phyloP scores from a whole-genome alignment of 2,797 vertebrate species.

The Fratercula arctica region DNA sequence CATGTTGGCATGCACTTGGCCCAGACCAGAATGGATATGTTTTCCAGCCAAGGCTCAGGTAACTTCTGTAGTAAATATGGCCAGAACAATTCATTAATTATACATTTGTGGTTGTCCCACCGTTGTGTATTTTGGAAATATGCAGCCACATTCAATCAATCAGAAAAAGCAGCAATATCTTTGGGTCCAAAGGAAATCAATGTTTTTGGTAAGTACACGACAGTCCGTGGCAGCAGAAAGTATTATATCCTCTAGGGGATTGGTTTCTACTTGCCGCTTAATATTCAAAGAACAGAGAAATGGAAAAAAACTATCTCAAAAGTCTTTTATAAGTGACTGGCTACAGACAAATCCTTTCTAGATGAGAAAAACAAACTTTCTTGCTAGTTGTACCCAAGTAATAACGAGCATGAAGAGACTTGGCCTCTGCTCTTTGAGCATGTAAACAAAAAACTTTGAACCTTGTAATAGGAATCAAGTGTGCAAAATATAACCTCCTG shows the following conservation, averaged over 20 bases:
- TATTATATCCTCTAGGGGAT: not conserved
- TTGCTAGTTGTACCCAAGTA: slow-evolving; percentile 13
- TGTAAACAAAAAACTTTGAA: slow-evolving; percentile 48
- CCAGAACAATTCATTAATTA: slow-evolving; percentile 65
- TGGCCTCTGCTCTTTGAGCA: slow-evolving; percentile 1
- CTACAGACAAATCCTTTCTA: slow-evolving; percentile 15
- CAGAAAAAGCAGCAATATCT: slow-evolving; percentile 36
- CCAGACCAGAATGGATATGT: slow-evolving; percentile 39
- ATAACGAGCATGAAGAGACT: slow-evolving; percentile 45
- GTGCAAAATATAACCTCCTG: slow-evolving; percentile 17
- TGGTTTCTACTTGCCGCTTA: slow-evolving; percentile 30
- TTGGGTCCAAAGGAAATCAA: slow-evolving; percentile 59
- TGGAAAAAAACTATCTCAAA: slow-evolving; percentile 9
- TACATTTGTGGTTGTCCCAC: slow-evolving; percentile 56
- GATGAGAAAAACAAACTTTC: slow-evolving; percentile 21
- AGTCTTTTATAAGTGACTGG: not conserved
- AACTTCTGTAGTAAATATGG: slow-evolving; percentile 65
- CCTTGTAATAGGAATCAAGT: slow-evolving; percentile 15
- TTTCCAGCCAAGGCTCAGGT: slow-evolving; percentile 62
- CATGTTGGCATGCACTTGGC: slow-evolving; percentile 46
- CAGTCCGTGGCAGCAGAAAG: not conserved
- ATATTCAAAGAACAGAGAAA: slow-evolving; percentile 55
- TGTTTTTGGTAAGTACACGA: slow-evolving; percentile 26
- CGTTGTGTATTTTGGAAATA: slow-evolving; percentile 64
- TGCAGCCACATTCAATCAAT: slow-evolving; percentile 53